Base-by-base conservation (phyloP, 2,113 vertebrate genomes). In the Hypocryptadius cinnamomeus region DNA sequence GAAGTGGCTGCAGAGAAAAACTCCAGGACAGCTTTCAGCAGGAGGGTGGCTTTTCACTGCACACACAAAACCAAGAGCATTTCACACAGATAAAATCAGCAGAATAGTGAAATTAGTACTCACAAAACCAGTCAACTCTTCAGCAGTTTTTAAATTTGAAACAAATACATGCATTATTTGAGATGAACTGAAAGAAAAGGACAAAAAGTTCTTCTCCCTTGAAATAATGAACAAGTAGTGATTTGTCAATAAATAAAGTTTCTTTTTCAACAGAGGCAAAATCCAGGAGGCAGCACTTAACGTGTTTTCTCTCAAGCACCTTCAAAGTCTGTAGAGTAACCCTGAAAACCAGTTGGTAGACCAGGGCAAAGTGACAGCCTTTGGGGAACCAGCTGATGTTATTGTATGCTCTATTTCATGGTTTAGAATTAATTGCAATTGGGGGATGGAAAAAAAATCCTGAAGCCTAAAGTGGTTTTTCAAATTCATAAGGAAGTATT, bases 391-490 rank as follows among this genome's bases (percentile, higher is more conserved):
- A 89, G 92, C 33, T 85, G 51, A 66, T 84, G 77, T 92, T 90
- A 87, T 89, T 86, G 50, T 21, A 70, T 69, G 51, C 80, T 93
- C 61, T 65, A 31, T 94, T 95, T 90, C 95, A 84, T 93, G 95
- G 96, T 82, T 91, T 90, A 79, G 77, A 94, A 95, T 94, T 96
- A 96, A 95, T 95, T 95, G 63, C 63, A 85, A 57, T 30, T 84
- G 83, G 40, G 73, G 70, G 61, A 94, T 72, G 83, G 96, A 83
- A 94, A 89, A 87, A 89, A 92, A 91, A 53, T 5, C 7, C 56
- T 54, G 39, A 94, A 93, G 73, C 54, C 57, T 69, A 90, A 90
- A 93, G 91, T 79, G 85, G 93, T 93, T 97, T 96, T 96, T 23
- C 45, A 85, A 73, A 81, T 91, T 77, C 95, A 90, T 94, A 92